These are phyloP conservation scores for Spizaetus ornatus DNA, from an alignment of 2,113 vertebrate species.

Conservation along the genomic window DNA sequence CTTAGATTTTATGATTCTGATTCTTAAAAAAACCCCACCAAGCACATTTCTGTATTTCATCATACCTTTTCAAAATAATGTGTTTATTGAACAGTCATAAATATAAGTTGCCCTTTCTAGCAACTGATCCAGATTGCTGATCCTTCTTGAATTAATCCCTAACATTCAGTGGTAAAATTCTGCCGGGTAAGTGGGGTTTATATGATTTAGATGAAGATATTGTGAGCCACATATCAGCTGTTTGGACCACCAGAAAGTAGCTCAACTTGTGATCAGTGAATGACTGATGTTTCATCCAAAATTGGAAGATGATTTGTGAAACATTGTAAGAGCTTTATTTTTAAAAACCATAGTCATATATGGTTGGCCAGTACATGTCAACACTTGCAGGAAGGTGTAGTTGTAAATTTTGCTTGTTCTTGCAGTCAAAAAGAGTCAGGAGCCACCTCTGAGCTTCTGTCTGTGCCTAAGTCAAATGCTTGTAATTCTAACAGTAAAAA, in stretches of 20 bases:
- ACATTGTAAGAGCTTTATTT: neutral
- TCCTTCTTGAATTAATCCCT: neutral
- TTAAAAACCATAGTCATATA: neutral
- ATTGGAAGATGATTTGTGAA: neutral
- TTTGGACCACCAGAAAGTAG: neutral
- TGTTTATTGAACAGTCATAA: neutral
- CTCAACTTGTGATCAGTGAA: neutral
- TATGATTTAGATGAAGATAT: neutral
- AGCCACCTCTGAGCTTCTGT: neutral
- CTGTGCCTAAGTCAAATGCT: neutral
- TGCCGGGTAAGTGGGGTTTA: neutral
- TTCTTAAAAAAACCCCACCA: neutral
- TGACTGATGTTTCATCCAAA: neutral
- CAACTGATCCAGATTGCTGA: neutral
- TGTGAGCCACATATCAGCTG: rapidly evolving
- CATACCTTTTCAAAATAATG: neutral
- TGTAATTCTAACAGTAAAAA: neutral
- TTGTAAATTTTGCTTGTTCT: neutral
- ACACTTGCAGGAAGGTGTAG: neutral
- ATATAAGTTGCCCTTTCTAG: neutral
- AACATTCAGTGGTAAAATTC: neutral
- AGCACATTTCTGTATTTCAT: neutral
- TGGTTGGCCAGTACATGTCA: neutral
- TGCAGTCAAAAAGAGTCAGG: neutral
- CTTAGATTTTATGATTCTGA: neutral